These are phyloP conservation scores for Phrynocephalus versicolor DNA, from an alignment of 2,113 vertebrate genomes.

Conservation along the genomic window DNA sequence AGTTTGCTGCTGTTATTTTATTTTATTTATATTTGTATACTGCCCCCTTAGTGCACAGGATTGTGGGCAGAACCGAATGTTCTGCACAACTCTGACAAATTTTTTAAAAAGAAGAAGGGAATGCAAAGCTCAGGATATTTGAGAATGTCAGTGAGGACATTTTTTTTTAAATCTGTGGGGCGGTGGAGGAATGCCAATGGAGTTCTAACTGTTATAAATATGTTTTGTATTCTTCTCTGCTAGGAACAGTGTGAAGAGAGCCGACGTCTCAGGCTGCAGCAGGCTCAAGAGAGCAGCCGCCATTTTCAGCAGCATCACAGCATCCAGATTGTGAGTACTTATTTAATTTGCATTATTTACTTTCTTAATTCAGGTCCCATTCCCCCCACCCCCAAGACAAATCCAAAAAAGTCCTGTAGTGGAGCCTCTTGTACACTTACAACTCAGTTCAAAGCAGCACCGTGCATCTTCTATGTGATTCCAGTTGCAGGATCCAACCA, in stretches of 20 bases:
- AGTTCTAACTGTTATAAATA: not conserved
- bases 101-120: not conserved
- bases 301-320: slow-evolving; percentile 84
- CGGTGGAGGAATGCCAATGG: too few relatives aligned
- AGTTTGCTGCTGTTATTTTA: too few relatives aligned
- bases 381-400: too few relatives aligned
- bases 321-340: slow-evolving; percentile 85
- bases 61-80: not conserved
- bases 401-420: not conserved
- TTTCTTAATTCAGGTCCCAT: too few relatives aligned
- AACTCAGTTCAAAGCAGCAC: not conserved
- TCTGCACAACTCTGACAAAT: not conserved
- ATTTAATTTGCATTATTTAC: too few relatives aligned
- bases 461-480: not conserved
- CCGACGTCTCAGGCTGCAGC: slow-evolving; percentile 76
- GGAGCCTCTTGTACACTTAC: not conserved
- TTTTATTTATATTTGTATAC: too few relatives aligned
- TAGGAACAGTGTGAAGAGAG: slow-evolving; percentile 89
- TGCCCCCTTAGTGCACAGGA: too few relatives aligned
- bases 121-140: not conserved
- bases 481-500: not conserved
- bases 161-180: too few relatives aligned
- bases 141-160: too few relatives aligned
- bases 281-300: slow-evolving; percentile 71
- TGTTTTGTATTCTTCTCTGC: slow-evolving; percentile 56